Conservation (phyloP, 2,888 invertebrate genomes). For the Nezara viridula region DNA sequence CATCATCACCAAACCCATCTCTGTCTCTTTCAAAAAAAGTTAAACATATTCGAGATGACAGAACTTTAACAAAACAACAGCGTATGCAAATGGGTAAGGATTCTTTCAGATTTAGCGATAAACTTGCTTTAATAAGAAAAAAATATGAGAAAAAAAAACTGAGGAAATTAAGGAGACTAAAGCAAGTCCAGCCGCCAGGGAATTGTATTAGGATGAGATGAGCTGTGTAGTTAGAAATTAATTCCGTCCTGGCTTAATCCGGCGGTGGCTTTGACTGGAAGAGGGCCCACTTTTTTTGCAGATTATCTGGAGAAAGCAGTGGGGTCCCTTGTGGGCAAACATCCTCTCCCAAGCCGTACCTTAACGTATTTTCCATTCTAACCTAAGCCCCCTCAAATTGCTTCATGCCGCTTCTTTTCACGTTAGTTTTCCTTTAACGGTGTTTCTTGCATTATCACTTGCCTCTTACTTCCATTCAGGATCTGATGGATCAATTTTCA, state of each 20-base stretch:
- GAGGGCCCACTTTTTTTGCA: conserved; percentile 30
- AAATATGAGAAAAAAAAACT: not conserved
- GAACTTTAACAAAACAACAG: not conserved
- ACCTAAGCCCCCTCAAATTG: conserved; percentile 43
- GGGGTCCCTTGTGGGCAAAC: conserved; percentile 23
- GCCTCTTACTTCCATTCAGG: not conserved
- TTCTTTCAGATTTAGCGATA: not conserved
- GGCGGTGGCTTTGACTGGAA: not conserved
- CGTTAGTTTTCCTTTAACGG: conserved; percentile 27
- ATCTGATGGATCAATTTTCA: not conserved
- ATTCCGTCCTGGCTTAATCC: conserved; percentile 32
- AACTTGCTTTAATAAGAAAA: not conserved
- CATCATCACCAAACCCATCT: not conserved
- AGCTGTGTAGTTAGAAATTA: conserved; percentile 42
- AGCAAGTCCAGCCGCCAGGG: not conserved
- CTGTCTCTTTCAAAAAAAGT: not conserved
- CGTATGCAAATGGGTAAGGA: conserved; percentile 8
- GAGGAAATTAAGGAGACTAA: not conserved
- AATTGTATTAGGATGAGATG: conserved; percentile 5
- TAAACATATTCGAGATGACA: not conserved
- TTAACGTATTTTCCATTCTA: conserved; percentile 37
- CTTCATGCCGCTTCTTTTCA: conserved; percentile 28
- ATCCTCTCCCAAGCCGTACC: not conserved
- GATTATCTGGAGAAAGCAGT: not conserved
- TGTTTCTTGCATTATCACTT: not conserved